Evolutionary conservation across 2,797 vertebrate genomes (phyloP), one percentile per base, ranked within the genome.

Genomic region (Hypotaenidia philippensis): DNA sequence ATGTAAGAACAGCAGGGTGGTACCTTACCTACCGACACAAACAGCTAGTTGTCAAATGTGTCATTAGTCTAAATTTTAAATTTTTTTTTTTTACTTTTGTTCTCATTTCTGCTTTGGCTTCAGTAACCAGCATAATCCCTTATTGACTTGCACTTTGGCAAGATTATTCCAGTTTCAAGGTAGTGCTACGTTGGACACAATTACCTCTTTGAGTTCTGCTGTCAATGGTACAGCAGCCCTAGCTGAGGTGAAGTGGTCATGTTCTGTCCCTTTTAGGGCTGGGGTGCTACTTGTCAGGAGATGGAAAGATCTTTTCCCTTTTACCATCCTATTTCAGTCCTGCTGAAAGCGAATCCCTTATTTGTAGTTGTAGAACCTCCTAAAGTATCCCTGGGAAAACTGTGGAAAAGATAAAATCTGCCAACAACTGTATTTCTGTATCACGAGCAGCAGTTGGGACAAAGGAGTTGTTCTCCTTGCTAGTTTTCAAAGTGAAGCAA

Each of bases 151-250:
- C 3, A 25, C 38, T 82, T 71, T 22, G 18, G 26, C 45, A 59
- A 6, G 17, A 56, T 52, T 41, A 38, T 59, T 74, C 13, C 6
- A 11, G 11, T 74, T 40, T 22, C 23, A 31, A 19, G 32, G 18
- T 53, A 45, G 21, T 31, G 10, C 29, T 34, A 1, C 8, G 5
- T 23, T 75, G 64, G 44, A 23, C 2, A 0, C 52, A 10, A 18
- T 50, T 9, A 16, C 9, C 22, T 61, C 36, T 31, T n/a, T 53
- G 29, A 87, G 66, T 55, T 65, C 38, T 65, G 14, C 38, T 38
- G 5, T 59, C 32, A 45, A 38, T 17, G 53, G 38, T 6, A 31
- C 6, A 27, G 31, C 9, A 49, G 57, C 44, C 10, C 13, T 61
- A 22, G 11, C n/a, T 55, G 29, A 49, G 32, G 25, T 32, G 34